phyloP scores from a whole-genome alignment of 2,797 vertebrate species.

The Sebastes itinus region DNA sequence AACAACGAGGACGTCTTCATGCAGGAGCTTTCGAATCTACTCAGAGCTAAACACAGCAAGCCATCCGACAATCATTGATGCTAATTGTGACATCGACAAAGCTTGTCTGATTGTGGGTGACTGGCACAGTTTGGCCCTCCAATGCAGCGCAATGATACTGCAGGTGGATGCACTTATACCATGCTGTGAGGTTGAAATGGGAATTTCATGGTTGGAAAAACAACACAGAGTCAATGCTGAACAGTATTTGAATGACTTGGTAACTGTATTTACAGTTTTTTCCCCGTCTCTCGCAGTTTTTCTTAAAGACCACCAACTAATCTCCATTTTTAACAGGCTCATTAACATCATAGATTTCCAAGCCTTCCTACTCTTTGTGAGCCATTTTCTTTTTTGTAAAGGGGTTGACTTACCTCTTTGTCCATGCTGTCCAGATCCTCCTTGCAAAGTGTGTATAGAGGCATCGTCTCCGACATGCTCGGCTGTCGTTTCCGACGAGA shows the following conservation, averaged over 20 bases:
- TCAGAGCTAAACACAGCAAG: neutral
- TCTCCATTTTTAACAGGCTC: neutral
- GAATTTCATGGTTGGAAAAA: neutral
- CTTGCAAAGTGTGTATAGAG: conserved; percentile 96
- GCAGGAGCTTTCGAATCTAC: neutral
- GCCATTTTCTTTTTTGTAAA: neutral
- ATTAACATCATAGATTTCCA: neutral
- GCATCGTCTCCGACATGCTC: conserved; percentile 97
- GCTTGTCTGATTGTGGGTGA: neutral
- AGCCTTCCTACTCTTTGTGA: neutral
- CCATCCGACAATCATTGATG: neutral
- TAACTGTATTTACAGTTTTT: too few relatives aligned
- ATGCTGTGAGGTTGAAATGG: neutral
- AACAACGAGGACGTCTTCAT: neutral
- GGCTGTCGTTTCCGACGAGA: conserved; percentile 91
- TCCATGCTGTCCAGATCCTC: conserved; percentile 99
- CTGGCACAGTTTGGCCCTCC: neutral
- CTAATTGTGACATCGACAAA: neutral
- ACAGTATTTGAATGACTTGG: neutral
- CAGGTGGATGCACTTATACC: neutral
- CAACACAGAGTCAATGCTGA: neutral
- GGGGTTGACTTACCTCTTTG: conserved; percentile 89
- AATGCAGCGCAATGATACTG: neutral
- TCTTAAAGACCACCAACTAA: neutral
- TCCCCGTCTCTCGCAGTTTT: neutral